A percentile compares a stretch with the other conserved stretches of the same genome.
phyloP scores from a whole-genome alignment of 2,797 vertebrate genomes.

The Peromyscus aztecus region DNA sequence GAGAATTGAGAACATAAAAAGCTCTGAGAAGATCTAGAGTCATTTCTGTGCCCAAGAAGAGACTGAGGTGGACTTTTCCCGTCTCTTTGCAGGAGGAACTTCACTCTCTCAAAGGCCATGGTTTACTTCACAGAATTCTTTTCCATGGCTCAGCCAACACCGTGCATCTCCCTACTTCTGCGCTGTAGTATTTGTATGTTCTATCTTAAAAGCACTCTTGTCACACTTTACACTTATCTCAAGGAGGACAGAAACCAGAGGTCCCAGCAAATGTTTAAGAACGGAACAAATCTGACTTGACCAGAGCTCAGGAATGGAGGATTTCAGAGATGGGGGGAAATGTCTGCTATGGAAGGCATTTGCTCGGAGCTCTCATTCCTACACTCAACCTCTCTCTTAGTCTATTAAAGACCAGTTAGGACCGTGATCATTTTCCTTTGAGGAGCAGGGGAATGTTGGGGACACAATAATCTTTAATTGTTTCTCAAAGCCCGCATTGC shows the following conservation, averaged over 20 bases:
- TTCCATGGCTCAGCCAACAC: neutral
- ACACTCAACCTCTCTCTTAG: neutral
- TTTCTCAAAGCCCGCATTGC: neutral
- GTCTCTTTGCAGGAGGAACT: neutral
- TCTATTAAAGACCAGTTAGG: neutral
- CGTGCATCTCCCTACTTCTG: neutral
- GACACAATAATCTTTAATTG: neutral
- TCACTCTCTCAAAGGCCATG: neutral
- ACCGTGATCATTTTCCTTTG: neutral
- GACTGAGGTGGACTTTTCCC: neutral
- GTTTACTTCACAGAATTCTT: neutral
- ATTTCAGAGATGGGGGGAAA: neutral
- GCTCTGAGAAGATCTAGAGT: neutral
- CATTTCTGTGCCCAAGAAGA: neutral
- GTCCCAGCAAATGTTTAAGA: neutral
- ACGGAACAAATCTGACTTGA: conserved; percentile 7
- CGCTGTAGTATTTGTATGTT: neutral
- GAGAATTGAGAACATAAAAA: conserved; percentile 31
- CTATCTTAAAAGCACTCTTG: neutral
- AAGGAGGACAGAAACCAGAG: conserved; percentile 24
- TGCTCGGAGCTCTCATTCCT: neutral
- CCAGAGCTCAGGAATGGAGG: neutral
- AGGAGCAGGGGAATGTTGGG: neutral
- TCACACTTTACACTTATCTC: conserved; percentile 25
- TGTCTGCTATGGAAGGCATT: neutral